phyloP scores from a whole-genome alignment of 1,140 invertebrate species.

The Cephus cinctus region DNA sequence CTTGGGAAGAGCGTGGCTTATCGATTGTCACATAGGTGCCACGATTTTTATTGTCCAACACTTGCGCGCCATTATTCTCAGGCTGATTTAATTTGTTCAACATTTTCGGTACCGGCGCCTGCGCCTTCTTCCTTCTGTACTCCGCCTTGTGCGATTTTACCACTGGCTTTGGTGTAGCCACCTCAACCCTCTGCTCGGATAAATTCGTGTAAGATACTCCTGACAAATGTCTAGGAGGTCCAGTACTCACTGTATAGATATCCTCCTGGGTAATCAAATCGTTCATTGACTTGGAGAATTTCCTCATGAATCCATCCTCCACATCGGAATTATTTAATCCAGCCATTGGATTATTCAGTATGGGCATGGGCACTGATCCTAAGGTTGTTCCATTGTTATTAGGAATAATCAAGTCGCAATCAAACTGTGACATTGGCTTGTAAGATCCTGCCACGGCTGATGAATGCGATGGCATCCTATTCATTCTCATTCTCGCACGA shows the following conservation, averaged over 20 bases:
- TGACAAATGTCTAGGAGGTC: constrained; percentile 6
- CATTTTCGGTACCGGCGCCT: constrained; percentile 13
- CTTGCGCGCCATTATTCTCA: too few species aligned
- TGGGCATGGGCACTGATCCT: not conserved
- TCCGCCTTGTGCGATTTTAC: constrained; percentile 10
- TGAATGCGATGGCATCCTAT: not conserved
- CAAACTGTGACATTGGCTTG: constrained; percentile 23
- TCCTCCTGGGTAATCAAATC: too few species aligned
- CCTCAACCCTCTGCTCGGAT: constrained; percentile 6
- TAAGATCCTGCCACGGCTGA: constrained; percentile 20
- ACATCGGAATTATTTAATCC: not conserved
- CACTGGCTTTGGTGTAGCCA: constrained; percentile 1
- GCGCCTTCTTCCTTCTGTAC: constrained; percentile 18
- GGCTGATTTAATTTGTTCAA: not conserved
- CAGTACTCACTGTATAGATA: not conserved
- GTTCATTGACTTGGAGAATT: too few species aligned
- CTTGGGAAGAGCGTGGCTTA: not conserved
- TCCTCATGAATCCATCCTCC: not conserved
- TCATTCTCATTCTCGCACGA: constrained; percentile 38
- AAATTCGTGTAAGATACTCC: constrained; percentile 17
- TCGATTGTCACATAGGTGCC: not conserved
- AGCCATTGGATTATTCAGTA: constrained; percentile 13
- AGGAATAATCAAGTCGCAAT: constrained; percentile 1
- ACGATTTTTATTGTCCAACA: too few species aligned
- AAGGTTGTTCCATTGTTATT: not conserved